Percentiles rank a stretch among this genome's conserved stretches.
phyloP scores from a whole-genome alignment of 1,140 invertebrate genomes.

The Ostrea denselamellosa region DNA sequence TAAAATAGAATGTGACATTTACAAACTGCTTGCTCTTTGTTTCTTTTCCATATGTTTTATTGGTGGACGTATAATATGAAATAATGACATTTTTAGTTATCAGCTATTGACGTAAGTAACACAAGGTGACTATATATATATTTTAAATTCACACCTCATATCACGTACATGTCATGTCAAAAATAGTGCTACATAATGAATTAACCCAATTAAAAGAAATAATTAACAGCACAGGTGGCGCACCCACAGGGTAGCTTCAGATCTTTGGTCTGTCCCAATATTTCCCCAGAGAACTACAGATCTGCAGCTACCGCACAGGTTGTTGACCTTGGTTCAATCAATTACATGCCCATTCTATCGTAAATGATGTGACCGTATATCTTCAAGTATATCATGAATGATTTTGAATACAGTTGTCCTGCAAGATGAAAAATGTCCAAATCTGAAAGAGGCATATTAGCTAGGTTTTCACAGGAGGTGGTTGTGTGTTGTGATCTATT shows the following conservation, averaged over 20 bases:
- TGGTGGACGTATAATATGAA: neutral
- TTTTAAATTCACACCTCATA: slow-evolving; percentile 1
- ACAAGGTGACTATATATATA: slow-evolving; percentile 1
- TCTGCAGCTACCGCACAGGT: too few species aligned
- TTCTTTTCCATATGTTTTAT: neutral
- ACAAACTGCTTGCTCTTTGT: neutral
- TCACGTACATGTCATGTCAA: neutral
- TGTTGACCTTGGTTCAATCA: too few species aligned
- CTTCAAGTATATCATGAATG: too few species aligned
- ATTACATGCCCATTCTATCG: too few species aligned
- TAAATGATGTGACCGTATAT: too few species aligned
- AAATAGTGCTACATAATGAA: neutral
- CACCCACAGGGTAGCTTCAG: neutral
- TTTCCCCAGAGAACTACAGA: too few species aligned
- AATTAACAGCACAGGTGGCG: neutral
- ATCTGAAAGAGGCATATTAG: too few species aligned
- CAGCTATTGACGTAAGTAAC: slow-evolving; percentile 18
- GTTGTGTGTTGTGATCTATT: too few species aligned
- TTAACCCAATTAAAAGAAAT: neutral
- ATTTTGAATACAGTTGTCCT: too few species aligned
- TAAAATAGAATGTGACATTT: neutral
- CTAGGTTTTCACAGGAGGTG: too few species aligned
- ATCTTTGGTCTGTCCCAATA: too few species aligned
- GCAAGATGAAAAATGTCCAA: too few species aligned
- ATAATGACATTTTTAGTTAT: slow-evolving; percentile 16